Conservation (phyloP, 2,113 vertebrate genomes). For the Origma solitaria region DNA sequence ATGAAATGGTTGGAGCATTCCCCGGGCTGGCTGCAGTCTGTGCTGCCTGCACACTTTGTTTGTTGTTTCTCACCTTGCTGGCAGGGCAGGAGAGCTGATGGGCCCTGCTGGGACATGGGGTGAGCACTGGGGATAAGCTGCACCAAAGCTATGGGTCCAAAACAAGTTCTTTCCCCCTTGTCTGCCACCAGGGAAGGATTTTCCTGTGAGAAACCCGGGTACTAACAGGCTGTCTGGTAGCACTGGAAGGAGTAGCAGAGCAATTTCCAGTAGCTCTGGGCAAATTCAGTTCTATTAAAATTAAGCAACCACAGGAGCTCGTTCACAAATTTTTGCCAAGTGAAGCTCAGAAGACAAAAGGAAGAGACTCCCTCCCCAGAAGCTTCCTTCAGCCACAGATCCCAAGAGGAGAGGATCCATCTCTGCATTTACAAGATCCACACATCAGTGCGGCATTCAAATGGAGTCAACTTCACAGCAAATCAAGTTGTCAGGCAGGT, state of each 20-base stretch:
- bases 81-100: neutral
- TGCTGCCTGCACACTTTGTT: neutral
- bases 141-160: rapidly evolving
- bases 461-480: neutral
- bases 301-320: neutral
- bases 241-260: neutral
- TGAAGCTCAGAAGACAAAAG: neutral
- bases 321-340: neutral
- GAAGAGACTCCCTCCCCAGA: neutral
- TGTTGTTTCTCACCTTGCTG: neutral
- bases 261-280: neutral
- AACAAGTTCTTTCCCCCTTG: neutral
- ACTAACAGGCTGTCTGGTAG: neutral
- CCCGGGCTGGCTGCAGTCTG: neutral
- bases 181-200: neutral
- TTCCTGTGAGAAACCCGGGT: neutral
- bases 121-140: neutral
- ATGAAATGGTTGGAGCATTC: neutral
- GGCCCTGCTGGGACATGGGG: neutral
- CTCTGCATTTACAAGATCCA: neutral
- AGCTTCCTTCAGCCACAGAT: neutral
- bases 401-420: neutral
- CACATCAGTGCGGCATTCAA: neutral
- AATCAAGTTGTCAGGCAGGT: neutral
- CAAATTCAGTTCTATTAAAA: neutral